phyloP scores from a whole-genome alignment of 2,113 vertebrate species.

The Mormyrus lacerda region DNA sequence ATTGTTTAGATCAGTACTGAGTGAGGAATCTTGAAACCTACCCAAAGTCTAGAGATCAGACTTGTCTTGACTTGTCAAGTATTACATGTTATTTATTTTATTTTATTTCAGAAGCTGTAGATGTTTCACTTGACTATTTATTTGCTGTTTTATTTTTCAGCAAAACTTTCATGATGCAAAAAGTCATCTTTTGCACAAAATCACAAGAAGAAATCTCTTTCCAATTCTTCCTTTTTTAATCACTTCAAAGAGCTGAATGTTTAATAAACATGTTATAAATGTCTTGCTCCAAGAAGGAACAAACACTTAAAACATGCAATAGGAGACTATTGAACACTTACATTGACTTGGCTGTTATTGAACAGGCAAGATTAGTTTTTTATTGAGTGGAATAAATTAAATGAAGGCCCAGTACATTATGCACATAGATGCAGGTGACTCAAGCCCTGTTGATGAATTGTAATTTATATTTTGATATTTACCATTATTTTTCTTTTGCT shows the following conservation, averaged over 20 bases:
- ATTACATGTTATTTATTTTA: background rate
- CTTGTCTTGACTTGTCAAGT: background rate
- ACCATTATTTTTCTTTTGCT: background rate
- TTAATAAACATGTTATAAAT: no score
- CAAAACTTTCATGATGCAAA: background rate
- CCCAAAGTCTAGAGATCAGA: background rate
- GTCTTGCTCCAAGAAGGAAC: background rate
- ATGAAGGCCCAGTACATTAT: background rate
- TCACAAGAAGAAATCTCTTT: background rate
- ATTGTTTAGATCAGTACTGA: background rate
- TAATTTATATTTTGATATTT: background rate
- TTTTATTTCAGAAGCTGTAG: background rate
- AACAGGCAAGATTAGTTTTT: background rate
- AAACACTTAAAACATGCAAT: background rate
- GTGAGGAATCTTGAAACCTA: background rate
- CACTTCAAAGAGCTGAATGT: background rate
- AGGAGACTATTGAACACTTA: background rate
- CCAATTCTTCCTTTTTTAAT: background rate
- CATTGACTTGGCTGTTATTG: background rate
- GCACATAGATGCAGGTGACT: background rate
- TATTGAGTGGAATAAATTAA: background rate
- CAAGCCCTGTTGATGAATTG: background rate
- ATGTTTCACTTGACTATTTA: background rate
- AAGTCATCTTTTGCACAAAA: background rate
- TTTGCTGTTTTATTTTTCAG: background rate